A percentile compares a stretch with the other conserved stretches of the same genome.
Conservation (phyloP, 2,888 invertebrate genomes). For the Campoplex nolae region DNA sequence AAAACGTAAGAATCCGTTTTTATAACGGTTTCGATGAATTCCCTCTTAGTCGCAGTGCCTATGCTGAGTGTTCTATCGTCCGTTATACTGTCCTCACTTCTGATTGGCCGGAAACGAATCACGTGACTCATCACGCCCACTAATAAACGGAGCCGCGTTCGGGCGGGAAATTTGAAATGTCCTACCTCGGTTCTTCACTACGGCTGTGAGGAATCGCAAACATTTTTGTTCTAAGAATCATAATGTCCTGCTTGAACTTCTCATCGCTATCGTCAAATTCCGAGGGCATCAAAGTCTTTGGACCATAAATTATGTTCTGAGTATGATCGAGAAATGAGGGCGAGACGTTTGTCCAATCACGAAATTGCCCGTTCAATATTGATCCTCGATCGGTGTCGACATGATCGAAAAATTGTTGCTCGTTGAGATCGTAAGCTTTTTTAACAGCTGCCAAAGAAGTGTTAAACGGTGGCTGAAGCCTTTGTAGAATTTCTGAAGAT, state of each 20-base stretch:
- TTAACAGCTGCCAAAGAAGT: constrained; percentile 23
- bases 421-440: constrained; percentile 39
- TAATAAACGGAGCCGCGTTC: no score
- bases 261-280: constrained; percentile 72
- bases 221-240: constrained; percentile 69
- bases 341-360: constrained; percentile 69
- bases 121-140: background rate
- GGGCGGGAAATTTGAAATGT: background rate
- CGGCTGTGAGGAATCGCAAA: constrained; percentile 57
- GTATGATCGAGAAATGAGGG: constrained; percentile 60
- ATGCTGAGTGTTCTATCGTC: constrained; percentile 31
- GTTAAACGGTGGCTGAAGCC: constrained; percentile 56
- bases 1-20: constrained; percentile 35
- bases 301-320: constrained; percentile 60
- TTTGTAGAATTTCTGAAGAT: constrained; percentile 48
- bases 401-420: background rate
- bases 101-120: background rate
- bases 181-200: constrained; percentile 49
- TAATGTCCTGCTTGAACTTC: constrained; percentile 74
- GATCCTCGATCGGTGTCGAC: constrained; percentile 22
- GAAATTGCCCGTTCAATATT: constrained; percentile 34
- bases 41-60: constrained; percentile 41
- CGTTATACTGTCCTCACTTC: constrained; percentile 23
- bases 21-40: constrained; percentile 56
- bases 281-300: constrained; percentile 55